These are phyloP conservation scores for Acanthurus leucopareius DNA, from an alignment of 2,797 vertebrate species.

Conservation along the genomic window DNA sequence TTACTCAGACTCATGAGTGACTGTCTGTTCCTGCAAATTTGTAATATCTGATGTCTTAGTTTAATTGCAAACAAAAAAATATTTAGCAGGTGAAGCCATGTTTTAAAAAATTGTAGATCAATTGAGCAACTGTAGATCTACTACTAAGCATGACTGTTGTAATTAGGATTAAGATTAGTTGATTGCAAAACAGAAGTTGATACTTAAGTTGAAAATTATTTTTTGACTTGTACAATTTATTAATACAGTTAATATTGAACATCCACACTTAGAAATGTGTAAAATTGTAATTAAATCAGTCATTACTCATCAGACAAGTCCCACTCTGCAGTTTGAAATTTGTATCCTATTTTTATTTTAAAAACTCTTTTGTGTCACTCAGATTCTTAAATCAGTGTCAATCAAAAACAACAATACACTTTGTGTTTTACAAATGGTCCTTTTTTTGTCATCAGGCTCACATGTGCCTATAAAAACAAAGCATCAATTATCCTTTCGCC, in stretches of 20 bases:
- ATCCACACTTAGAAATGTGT: not conserved
- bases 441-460: not conserved
- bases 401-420: not conserved
- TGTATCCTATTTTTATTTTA: not conserved
- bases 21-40: not conserved
- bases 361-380: not conserved
- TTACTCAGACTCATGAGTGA: not conserved
- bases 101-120: too few relatives aligned
- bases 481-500: slow-evolving; percentile 17
- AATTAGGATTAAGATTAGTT: not conserved
- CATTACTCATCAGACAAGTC: not conserved
- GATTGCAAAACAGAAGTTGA: not conserved
- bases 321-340: not conserved
- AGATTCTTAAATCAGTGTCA: not conserved
- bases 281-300: not conserved
- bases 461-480: slow-evolving; percentile 20
- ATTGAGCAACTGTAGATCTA: too few relatives aligned
- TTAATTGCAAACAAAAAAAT: not conserved
- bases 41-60: not conserved
- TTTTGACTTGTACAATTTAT: not conserved
- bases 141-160: not conserved
- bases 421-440: not conserved
- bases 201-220: not conserved
- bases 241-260: not conserved
- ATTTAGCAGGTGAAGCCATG: not conserved